Conservation (phyloP, 2,113 vertebrate species). For the Esox niger region DNA sequence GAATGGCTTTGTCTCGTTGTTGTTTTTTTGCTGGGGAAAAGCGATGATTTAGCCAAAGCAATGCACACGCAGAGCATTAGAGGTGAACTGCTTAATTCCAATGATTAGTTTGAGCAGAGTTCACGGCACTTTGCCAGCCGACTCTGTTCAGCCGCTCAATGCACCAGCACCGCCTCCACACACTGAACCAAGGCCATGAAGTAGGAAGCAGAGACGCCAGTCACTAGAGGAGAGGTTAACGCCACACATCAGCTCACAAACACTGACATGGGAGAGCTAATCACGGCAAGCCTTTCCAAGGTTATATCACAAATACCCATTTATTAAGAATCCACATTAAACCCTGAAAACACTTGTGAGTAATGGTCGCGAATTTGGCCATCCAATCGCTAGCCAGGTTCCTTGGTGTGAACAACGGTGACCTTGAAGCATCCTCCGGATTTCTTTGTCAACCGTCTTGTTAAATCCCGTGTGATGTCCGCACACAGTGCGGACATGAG, state of each 20-base stretch:
- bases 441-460: not conserved
- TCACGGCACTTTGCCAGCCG: conserved; percentile 64
- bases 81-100: conserved; percentile 64
- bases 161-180: conserved; percentile 64
- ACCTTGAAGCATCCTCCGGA: not conserved
- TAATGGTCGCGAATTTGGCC: conserved; percentile 12
- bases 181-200: conserved; percentile 39
- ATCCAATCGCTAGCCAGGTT: conserved; percentile 25
- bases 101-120: conserved; percentile 71
- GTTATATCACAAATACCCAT: conserved; percentile 51
- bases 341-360: conserved; percentile 33
- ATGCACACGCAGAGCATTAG: conserved; percentile 40
- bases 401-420: conserved; percentile 22
- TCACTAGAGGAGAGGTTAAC: conserved; percentile 30
- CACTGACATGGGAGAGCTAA: conserved; percentile 38
- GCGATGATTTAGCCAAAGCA: conserved; percentile 44
- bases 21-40: conserved; percentile 12
- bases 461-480: not conserved
- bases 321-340: conserved; percentile 52
- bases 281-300: conserved; percentile 26
- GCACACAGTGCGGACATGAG: not conserved
- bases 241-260: conserved; percentile 39
- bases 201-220: not conserved
- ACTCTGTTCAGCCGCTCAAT: conserved; percentile 62
- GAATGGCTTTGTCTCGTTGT: too few species aligned